Evolutionary conservation across 2,113 vertebrate species (phyloP).

Genomic region (Tachuris rubrigastra): DNA sequence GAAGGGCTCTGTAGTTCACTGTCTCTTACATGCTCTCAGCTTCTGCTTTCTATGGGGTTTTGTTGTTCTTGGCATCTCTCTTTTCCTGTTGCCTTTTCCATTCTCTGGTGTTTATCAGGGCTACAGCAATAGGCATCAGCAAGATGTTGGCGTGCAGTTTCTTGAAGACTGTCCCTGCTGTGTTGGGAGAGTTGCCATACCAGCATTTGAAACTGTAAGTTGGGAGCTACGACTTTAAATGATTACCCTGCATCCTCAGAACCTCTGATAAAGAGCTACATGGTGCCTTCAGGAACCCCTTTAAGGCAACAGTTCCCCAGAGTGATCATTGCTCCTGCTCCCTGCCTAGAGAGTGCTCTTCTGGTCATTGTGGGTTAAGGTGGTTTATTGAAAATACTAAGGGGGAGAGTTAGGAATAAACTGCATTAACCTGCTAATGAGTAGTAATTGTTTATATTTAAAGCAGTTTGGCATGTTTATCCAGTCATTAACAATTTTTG

Average conservation of each 20-base stretch:
- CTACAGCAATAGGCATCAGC: background rate
- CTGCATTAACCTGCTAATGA: background rate
- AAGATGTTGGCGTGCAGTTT: background rate
- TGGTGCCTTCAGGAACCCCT: background rate
- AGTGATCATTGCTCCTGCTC: background rate
- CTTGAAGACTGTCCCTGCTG: background rate
- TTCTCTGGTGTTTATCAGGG: background rate
- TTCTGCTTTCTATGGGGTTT: background rate
- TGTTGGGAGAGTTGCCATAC: background rate
- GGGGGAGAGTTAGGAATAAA: background rate
- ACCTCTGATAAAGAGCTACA: background rate
- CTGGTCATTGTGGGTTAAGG: background rate
- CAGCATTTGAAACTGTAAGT: background rate
- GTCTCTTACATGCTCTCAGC: background rate
- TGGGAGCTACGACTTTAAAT: background rate
- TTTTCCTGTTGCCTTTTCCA: background rate
- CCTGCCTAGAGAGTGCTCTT: background rate
- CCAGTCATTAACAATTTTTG: background rate
- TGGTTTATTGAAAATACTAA: conserved; percentile 9
- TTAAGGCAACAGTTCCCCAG: background rate
- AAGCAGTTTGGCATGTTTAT: background rate
- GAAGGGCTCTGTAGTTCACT: background rate
- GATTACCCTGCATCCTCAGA: background rate
- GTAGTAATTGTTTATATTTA: background rate
- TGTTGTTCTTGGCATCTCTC: background rate